Evolutionary conservation across 2,797 vertebrate genomes (phyloP).

Genomic region (Lophotriccus pileatus): DNA sequence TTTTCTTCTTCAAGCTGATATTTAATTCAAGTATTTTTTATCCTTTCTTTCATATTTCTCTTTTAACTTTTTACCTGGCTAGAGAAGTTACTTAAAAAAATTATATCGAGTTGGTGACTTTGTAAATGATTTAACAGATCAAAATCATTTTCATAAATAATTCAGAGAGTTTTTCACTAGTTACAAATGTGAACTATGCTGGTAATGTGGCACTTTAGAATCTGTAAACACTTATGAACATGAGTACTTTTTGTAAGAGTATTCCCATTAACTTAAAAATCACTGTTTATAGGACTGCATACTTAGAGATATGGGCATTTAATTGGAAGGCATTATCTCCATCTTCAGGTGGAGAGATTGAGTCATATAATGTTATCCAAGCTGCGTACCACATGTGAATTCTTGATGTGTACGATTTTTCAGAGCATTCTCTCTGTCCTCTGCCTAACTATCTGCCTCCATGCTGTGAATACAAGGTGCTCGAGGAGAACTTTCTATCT

Average conservation of each 20-base stretch:
- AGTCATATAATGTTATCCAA: neutral
- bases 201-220: neutral
- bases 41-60: neutral
- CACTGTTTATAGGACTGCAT: neutral
- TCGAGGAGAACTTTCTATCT: neutral
- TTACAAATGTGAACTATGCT: neutral
- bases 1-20: neutral
- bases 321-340: neutral
- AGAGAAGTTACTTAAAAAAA: neutral
- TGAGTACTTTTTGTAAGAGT: neutral
- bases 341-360: neutral
- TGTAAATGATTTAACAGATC: neutral
- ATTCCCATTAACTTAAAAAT: neutral
- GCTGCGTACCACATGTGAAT: neutral
- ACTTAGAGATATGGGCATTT: neutral
- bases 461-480: neutral
- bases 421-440: neutral
- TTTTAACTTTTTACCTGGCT: slow-evolving; percentile 17
- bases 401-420: neutral
- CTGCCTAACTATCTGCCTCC: neutral
- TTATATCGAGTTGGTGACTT: neutral
- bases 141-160: slow-evolving; percentile 9
- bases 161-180: neutral
- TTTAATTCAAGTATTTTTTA: neutral
- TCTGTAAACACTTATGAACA: neutral